Percentiles rank a stretch among this genome's conserved stretches.
Evolutionary conservation across 2,797 vertebrate genomes (phyloP).

Genomic region (Lepus townsendii): DNA sequence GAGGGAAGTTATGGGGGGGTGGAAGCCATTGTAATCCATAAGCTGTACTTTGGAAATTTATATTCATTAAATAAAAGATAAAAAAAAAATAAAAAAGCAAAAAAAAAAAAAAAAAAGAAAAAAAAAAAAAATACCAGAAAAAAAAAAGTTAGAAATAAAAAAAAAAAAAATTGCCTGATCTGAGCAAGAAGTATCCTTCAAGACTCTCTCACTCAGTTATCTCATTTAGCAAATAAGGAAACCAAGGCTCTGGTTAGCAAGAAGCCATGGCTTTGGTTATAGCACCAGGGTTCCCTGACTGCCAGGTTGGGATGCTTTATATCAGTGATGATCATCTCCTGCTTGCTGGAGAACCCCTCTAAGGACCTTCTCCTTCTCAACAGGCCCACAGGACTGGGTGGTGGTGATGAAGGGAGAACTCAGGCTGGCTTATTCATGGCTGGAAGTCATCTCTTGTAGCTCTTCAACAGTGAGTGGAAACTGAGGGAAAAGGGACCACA

Average conservation of each 20-base stretch:
- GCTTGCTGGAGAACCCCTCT: neutral
- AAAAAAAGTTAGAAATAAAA: too few species aligned
- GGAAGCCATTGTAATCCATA: too few species aligned
- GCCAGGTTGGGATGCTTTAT: neutral
- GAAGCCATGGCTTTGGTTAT: neutral
- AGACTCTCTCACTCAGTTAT: neutral
- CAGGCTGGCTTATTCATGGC: neutral
- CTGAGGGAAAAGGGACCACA: neutral
- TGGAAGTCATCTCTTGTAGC: neutral
- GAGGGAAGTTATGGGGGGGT: too few species aligned
- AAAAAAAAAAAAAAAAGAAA: too few species aligned
- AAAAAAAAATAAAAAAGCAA: too few species aligned
- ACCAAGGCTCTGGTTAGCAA: neutral
- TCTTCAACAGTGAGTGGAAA: neutral
- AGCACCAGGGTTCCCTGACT: neutral
- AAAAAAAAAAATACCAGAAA: too few species aligned
- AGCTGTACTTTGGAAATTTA: too few species aligned
- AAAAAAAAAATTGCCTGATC: neutral
- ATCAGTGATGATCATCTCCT: neutral
- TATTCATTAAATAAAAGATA: too few species aligned
- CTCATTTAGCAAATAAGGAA: neutral
- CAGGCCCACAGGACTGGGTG: too few species aligned
- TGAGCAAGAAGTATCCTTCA: conserved; percentile 16
- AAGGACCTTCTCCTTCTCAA: neutral
- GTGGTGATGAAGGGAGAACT: neutral